A percentile compares a stretch with the other conserved stretches of the same genome.
phyloP scores from a whole-genome alignment of 2,113 vertebrate species.

The Urocitellus parryii region DNA sequence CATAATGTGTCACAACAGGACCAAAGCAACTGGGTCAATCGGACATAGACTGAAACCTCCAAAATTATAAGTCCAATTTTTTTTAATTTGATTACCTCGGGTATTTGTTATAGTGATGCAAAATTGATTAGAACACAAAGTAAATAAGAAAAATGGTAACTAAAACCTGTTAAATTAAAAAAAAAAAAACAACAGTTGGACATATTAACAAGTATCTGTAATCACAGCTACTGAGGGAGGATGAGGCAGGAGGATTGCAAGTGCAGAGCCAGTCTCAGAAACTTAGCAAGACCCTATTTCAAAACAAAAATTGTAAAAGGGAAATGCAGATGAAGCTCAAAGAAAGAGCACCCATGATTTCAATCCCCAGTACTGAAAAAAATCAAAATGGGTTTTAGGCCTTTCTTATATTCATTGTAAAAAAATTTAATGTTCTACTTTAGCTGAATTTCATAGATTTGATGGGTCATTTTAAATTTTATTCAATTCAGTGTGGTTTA shows the following conservation, averaged over 20 bases:
- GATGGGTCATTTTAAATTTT: background rate
- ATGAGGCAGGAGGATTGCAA: no score
- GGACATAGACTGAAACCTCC: background rate
- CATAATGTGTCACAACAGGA: background rate
- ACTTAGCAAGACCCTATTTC: no score
- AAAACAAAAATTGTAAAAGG: no score
- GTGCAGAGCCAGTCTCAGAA: no score
- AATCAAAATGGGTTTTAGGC: background rate
- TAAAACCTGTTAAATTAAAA: background rate
- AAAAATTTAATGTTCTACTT: background rate
- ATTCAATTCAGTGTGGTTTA: background rate
- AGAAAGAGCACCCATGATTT: no score
- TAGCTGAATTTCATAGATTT: background rate
- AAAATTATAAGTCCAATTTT: background rate
- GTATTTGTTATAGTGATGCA: background rate
- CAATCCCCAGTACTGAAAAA: no score
- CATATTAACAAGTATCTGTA: no score
- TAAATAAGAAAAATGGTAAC: background rate
- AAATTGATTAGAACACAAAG: background rate
- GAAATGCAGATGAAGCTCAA: no score
- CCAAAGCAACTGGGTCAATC: background rate
- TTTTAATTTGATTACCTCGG: background rate
- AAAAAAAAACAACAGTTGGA: no score
- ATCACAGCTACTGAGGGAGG: no score
- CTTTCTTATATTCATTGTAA: background rate